Conservation (phyloP, 2,797 vertebrate genomes). For the Artibeus jamaicensis region DNA sequence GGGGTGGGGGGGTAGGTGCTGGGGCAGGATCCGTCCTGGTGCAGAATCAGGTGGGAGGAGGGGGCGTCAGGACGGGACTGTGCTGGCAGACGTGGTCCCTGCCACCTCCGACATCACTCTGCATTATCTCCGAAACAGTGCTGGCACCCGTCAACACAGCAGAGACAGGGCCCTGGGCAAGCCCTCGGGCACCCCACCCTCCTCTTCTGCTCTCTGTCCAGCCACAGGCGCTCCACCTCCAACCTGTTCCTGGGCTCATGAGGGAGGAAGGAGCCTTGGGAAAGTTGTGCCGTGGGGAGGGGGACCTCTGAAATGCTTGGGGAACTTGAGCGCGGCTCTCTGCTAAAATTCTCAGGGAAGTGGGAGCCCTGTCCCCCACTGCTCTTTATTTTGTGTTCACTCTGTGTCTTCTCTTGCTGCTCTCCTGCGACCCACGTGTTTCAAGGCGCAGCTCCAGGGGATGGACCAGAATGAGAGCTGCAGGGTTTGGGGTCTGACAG, state of each 20-base stretch:
- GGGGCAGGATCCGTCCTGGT: background rate
- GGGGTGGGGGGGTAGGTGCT: background rate
- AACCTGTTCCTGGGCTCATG: background rate
- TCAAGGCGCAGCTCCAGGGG: background rate
- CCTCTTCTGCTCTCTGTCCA: background rate
- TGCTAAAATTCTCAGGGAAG: background rate
- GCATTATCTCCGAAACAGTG: background rate
- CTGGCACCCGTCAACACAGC: background rate
- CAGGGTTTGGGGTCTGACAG: background rate
- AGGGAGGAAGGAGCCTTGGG: background rate
- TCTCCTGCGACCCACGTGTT: background rate
- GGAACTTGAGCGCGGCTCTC: background rate
- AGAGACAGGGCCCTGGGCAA: background rate
- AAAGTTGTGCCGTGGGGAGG: background rate
- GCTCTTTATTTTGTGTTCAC: background rate
- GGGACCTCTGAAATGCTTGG: background rate
- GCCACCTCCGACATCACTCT: background rate
- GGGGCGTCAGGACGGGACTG: background rate
- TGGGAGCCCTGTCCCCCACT: background rate
- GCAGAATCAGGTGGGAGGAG: conserved; percentile 47
- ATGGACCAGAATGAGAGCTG: background rate
- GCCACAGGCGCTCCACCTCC: background rate
- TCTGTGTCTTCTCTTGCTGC: background rate
- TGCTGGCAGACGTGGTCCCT: background rate
- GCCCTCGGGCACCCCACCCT: background rate